These are phyloP conservation scores for Aleiodes leptofemur DNA, from an alignment of 2,888 invertebrate genomes.

Conservation along the genomic window DNA sequence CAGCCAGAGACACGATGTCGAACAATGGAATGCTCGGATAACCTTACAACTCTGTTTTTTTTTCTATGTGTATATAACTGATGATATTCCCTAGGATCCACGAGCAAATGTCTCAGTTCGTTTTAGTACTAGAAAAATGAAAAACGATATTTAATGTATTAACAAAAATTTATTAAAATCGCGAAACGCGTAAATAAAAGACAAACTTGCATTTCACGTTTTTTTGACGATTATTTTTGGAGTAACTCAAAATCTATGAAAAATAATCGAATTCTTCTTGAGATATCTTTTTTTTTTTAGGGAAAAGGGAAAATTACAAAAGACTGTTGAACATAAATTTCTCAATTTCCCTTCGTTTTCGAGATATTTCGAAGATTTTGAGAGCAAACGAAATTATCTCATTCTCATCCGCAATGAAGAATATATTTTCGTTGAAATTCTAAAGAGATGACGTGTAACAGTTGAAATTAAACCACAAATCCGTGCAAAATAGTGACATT, in stretches of 20 bases:
- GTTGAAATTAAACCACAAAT: conserved; percentile 18
- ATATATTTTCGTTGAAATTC: not conserved
- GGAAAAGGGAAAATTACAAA: too few species aligned
- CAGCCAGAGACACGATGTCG: conserved; percentile 4
- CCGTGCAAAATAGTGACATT: conserved; percentile 3
- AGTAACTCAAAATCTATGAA: too few species aligned
- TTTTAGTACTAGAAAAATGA: not conserved
- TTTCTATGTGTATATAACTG: not conserved
- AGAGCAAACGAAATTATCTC: too few species aligned
- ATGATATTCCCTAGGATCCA: not conserved
- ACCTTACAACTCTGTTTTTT: conserved; percentile 13
- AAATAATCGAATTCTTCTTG: too few species aligned
- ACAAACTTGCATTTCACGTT: not conserved
- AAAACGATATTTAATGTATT: not conserved
- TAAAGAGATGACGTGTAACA: conserved; percentile 5
- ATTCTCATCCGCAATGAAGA: not conserved
- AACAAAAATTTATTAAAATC: not conserved
- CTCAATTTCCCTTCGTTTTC: too few species aligned
- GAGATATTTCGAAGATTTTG: too few species aligned
- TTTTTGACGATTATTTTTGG: too few species aligned
- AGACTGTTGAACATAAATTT: too few species aligned
- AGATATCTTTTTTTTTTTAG: too few species aligned
- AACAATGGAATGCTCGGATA: conserved; percentile 20
- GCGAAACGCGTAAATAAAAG: not conserved
- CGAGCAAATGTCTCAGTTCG: not conserved